Conservation (phyloP, 2,888 invertebrate species). For the Ichneumoninae sp. region DNA sequence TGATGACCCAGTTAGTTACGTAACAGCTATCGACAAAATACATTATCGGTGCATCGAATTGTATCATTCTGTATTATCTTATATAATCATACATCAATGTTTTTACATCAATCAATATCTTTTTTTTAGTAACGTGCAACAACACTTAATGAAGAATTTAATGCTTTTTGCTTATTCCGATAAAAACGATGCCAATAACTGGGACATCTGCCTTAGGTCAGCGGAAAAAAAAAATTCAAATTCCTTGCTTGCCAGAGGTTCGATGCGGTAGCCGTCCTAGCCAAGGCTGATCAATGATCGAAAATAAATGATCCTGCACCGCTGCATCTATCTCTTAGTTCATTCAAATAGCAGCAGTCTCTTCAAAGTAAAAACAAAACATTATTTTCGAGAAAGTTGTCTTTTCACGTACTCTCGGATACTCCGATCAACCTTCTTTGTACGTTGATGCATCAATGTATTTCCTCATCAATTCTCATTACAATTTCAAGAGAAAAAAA, state of each 20-base stretch:
- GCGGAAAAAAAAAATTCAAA: background rate
- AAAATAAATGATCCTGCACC: background rate
- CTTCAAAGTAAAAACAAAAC: background rate
- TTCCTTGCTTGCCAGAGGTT: slow-evolving; percentile 30
- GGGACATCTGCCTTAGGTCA: slow-evolving; percentile 21
- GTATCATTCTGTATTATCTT: background rate
- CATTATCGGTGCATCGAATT: background rate
- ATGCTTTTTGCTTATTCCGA: background rate
- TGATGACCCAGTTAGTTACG: slow-evolving; percentile 10
- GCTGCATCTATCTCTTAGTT: slow-evolving; percentile 8
- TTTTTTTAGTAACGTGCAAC: background rate
- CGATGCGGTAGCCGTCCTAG: slow-evolving; percentile 28
- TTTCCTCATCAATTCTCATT: slow-evolving; percentile 6
- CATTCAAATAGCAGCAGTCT: background rate
- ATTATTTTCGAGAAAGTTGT: slow-evolving; percentile 28
- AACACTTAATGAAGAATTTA: background rate
- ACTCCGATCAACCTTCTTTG: slow-evolving; percentile 16
- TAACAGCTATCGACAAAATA: background rate
- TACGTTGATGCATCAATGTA: background rate
- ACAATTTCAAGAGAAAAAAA: background rate
- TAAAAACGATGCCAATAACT: slow-evolving; percentile 1
- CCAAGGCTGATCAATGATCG: slow-evolving; percentile 15
- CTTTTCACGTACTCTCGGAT: slow-evolving; percentile 21
- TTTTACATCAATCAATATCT: background rate
- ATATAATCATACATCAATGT: background rate